A percentile compares a stretch with the other conserved stretches of the same genome.
Conservation (phyloP, 2,888 invertebrate species). For the Petrophora chlorosata region DNA sequence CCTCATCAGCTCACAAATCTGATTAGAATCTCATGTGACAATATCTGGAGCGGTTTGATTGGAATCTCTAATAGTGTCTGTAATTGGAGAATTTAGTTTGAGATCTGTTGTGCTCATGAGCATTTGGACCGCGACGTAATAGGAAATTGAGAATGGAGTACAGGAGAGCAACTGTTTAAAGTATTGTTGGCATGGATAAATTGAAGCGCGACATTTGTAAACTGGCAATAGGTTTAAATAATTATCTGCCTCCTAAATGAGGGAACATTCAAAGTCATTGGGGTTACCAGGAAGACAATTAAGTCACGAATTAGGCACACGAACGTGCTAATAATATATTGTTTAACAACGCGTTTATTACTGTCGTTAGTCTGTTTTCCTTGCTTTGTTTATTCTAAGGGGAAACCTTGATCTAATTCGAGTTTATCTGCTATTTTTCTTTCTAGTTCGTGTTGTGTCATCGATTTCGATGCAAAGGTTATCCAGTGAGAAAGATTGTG, state of each 20-base stretch:
- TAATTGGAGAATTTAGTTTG: slow-evolving; percentile 9
- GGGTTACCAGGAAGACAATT: background rate
- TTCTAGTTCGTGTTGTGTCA: slow-evolving; percentile 10
- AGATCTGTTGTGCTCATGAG: too few species aligned
- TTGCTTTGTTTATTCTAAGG: slow-evolving; percentile 24
- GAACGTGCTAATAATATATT: slow-evolving; percentile 11
- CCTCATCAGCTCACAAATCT: slow-evolving; percentile 29
- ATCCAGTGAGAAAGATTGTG: too few species aligned
- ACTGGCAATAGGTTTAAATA: too few species aligned
- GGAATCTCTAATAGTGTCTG: slow-evolving; percentile 6
- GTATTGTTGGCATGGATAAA: too few species aligned
- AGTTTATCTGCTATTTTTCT: slow-evolving; percentile 17
- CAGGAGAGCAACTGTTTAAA: too few species aligned
- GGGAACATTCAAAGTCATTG: too few species aligned
- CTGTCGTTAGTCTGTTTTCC: slow-evolving; percentile 9
- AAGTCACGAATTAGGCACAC: background rate
- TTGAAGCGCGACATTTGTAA: background rate
- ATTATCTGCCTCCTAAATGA: too few species aligned
- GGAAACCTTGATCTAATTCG: slow-evolving; percentile 31
- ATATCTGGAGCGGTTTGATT: slow-evolving; percentile 16
- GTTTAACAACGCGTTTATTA: slow-evolving; percentile 17
- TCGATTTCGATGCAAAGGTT: slow-evolving; percentile 4
- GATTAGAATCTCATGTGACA: slow-evolving; percentile 19
- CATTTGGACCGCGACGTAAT: too few species aligned
- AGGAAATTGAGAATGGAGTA: too few species aligned